Conservation (phyloP, 2,888 invertebrate genomes). For the Lasioglossum malachurum region DNA sequence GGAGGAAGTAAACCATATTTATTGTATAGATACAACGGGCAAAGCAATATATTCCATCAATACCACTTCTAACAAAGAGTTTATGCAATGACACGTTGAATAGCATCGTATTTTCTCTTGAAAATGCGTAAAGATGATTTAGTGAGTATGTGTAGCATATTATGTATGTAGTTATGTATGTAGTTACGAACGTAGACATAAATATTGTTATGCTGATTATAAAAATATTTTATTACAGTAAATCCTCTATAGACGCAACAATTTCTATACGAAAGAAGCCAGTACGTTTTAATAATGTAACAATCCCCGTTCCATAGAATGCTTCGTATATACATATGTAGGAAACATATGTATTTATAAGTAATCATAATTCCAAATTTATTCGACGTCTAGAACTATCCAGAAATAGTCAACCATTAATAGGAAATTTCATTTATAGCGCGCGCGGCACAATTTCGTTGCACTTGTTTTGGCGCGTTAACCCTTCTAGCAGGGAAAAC, state of each 20-base stretch:
- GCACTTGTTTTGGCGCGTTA: background rate
- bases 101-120: background rate
- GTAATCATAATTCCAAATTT: background rate
- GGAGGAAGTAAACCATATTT: background rate
- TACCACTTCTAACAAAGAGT: background rate
- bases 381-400: background rate
- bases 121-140: background rate
- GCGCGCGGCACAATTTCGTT: background rate
- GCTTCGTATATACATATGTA: background rate
- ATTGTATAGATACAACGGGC: background rate
- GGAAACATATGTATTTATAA: background rate
- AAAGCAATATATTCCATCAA: background rate
- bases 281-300: too few species aligned
- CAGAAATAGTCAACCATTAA: background rate
- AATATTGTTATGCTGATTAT: too few species aligned
- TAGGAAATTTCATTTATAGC: background rate
- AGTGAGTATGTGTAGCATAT: too few species aligned
- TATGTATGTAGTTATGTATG: too few species aligned
- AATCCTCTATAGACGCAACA: too few species aligned
- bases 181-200: too few species aligned
- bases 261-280: too few species aligned
- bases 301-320: too few species aligned
- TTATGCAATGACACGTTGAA: background rate
- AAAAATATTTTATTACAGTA: too few species aligned
- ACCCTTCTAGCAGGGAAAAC: background rate